phyloP scores from a whole-genome alignment of 37 sponge, comb jelly and placozoan genomes.

The Crambe crambe region DNA sequence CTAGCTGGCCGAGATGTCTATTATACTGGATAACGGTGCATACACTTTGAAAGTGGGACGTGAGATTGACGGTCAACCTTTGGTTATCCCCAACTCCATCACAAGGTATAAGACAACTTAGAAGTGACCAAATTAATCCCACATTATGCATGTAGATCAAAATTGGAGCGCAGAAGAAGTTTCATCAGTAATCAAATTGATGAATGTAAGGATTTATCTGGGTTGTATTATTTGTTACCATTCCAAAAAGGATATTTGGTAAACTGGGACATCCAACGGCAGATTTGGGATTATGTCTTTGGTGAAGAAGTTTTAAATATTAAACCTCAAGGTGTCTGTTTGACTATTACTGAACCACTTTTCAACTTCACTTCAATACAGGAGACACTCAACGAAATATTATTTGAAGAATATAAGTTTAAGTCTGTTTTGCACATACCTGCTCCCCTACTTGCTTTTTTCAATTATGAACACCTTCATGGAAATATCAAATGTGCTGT shows the following conservation, averaged over 20 bases:
- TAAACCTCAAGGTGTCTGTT: slow-evolving; percentile 27
- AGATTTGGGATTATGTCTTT: slow-evolving; percentile 91
- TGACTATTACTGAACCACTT: slow-evolving; percentile 90
- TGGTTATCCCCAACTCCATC: slow-evolving; percentile 79
- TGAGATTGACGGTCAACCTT: slow-evolving; percentile 25
- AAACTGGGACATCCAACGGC: slow-evolving; percentile 96
- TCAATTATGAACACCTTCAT: slow-evolving; percentile 45
- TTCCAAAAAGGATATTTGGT: slow-evolving; percentile 96
- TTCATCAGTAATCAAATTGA: slow-evolving; percentile 89
- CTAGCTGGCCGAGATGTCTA: too few species aligned
- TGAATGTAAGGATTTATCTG: slow-evolving; percentile 90
- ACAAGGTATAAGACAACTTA: slow-evolving; percentile 48
- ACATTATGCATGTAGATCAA: slow-evolving; percentile 43
- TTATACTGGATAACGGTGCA: slow-evolving; percentile 87
- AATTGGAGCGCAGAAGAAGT: slow-evolving; percentile 79
- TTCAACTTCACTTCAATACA: slow-evolving; percentile 94
- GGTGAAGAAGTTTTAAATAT: slow-evolving; percentile 50
- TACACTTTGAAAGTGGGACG: slow-evolving; percentile 79
- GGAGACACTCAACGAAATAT: slow-evolving; percentile 86
- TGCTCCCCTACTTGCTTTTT: slow-evolving; percentile 66
- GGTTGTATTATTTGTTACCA: slow-evolving; percentile 81
- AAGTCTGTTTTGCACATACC: slow-evolving; percentile 63
- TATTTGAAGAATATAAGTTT: slow-evolving; percentile 95
- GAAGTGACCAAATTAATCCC: not conserved
- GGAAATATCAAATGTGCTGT: slow-evolving; percentile 58